These are phyloP conservation scores for Notodonta ziczac DNA, from an alignment of 2,888 invertebrate species.

Conservation along the genomic window DNA sequence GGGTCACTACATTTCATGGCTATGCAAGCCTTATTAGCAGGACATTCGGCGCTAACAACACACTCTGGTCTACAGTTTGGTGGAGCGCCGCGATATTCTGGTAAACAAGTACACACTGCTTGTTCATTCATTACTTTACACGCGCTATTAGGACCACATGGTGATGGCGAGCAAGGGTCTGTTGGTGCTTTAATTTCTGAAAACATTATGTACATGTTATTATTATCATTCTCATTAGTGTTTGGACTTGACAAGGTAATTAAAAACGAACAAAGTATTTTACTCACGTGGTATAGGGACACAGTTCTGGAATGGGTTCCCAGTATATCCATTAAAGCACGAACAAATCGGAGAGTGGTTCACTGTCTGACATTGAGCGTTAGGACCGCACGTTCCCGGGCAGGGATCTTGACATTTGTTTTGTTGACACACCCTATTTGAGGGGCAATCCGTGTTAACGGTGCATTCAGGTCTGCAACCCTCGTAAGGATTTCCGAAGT, in stretches of 20 bases:
- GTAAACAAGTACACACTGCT: conserved; percentile 89
- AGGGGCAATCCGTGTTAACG: conserved; percentile 89
- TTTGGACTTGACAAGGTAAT: neutral
- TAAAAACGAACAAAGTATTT: neutral
- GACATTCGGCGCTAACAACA: conserved; percentile 89
- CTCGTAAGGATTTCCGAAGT: conserved; percentile 86
- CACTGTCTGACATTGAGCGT: conserved; percentile 89
- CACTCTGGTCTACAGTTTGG: conserved; percentile 90
- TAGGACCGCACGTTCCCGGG: conserved; percentile 89
- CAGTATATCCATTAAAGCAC: conserved; percentile 87
- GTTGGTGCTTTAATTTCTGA: conserved; percentile 60
- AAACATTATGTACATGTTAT: conserved; percentile 27
- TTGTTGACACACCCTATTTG: conserved; percentile 89
- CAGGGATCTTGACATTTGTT: conserved; percentile 91
- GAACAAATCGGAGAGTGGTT: conserved; percentile 89
- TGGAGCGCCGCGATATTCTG: conserved; percentile 86
- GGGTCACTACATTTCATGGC: conserved; percentile 89
- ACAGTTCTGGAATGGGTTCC: conserved; percentile 84
- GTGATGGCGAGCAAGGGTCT: conserved; percentile 90
- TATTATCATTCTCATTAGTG: neutral
- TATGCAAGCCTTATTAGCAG: conserved; percentile 87
- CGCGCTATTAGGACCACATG: conserved; percentile 93
- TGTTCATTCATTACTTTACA: conserved; percentile 89
- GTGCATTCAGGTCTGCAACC: conserved; percentile 91
- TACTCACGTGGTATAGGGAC: conserved; percentile 60